Percentiles rank a stretch among this genome's conserved stretches.
Conservation (phyloP, 2,113 vertebrate genomes). For the Anseranas semipalmata region DNA sequence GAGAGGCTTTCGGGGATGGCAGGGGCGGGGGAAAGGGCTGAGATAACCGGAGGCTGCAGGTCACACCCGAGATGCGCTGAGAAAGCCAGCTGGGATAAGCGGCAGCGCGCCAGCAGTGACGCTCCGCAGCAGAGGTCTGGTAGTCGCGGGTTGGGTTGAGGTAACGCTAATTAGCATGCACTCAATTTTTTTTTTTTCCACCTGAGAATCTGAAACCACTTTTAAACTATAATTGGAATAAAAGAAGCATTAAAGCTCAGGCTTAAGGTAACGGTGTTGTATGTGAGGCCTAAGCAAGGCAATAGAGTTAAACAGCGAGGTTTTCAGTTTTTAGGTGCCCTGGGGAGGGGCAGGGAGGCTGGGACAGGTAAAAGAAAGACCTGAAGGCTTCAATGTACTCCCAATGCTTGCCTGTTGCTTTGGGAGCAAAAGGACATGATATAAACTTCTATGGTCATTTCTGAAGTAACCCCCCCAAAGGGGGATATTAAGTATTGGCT, state of each 20-base stretch:
- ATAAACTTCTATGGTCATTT: background rate
- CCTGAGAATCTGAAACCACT: background rate
- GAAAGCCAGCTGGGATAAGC: background rate
- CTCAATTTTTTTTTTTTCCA: background rate
- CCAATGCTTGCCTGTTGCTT: background rate
- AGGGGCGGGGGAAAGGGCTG: background rate
- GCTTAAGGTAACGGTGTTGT: background rate
- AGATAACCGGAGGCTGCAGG: background rate
- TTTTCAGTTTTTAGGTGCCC: background rate
- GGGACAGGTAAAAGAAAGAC: background rate
- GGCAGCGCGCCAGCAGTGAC: accelerated
- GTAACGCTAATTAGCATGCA: background rate
- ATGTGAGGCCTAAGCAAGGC: background rate
- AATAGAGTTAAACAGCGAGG: background rate
- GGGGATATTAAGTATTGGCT: background rate
- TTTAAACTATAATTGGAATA: background rate
- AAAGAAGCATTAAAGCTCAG: background rate
- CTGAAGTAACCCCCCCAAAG: background rate
- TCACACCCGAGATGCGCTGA: background rate
- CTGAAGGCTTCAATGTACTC: constrained; percentile 14
- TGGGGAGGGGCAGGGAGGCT: background rate
- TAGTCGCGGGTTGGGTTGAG: accelerated
- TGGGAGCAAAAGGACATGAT: constrained; percentile 15
- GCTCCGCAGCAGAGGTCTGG: background rate
- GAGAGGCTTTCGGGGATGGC: background rate